These are phyloP conservation scores for Orchesellides sinensis DNA, from an alignment of 2,888 invertebrate species.

Conservation along the genomic window DNA sequence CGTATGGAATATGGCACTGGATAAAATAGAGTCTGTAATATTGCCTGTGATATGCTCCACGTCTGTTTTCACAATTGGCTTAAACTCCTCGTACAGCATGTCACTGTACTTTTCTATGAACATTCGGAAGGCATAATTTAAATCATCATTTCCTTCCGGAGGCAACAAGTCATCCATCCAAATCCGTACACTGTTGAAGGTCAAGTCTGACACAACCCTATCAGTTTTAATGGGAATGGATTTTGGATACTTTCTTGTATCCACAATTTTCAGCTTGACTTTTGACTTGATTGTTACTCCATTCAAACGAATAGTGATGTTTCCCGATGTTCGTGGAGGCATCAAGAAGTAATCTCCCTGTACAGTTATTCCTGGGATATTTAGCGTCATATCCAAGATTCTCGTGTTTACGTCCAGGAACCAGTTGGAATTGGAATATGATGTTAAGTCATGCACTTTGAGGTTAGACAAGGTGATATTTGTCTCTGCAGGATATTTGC, in stretches of 20 bases:
- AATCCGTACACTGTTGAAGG: conserved; percentile 49
- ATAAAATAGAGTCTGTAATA: conserved; percentile 63
- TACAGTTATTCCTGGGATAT: conserved; percentile 57
- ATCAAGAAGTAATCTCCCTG: conserved; percentile 55
- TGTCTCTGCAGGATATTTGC: conserved; percentile 44
- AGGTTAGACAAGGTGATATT: conserved; percentile 53
- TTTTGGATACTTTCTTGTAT: conserved; percentile 54
- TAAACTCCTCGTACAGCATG: conserved; percentile 63
- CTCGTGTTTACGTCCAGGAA: conserved; percentile 65
- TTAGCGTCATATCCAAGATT: conserved; percentile 62
- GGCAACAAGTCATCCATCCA: conserved; percentile 60
- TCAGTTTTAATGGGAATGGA: conserved; percentile 63
- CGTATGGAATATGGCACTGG: conserved; percentile 60
- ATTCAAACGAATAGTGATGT: conserved; percentile 61
- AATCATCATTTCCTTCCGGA: conserved; percentile 55
- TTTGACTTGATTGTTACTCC: conserved; percentile 61
- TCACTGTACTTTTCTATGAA: conserved; percentile 61
- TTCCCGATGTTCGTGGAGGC: conserved; percentile 48
- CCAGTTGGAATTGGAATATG: conserved; percentile 63
- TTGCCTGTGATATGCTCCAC: conserved; percentile 51
- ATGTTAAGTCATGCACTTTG: conserved; percentile 55
- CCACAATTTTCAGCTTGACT: conserved; percentile 64
- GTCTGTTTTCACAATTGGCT: conserved; percentile 55
- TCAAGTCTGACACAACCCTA: conserved; percentile 53
- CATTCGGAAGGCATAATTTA: conserved; percentile 62